Evolutionary conservation across 2,888 invertebrate genomes (phyloP).

Genomic region (Drosophila lutescens): DNA sequence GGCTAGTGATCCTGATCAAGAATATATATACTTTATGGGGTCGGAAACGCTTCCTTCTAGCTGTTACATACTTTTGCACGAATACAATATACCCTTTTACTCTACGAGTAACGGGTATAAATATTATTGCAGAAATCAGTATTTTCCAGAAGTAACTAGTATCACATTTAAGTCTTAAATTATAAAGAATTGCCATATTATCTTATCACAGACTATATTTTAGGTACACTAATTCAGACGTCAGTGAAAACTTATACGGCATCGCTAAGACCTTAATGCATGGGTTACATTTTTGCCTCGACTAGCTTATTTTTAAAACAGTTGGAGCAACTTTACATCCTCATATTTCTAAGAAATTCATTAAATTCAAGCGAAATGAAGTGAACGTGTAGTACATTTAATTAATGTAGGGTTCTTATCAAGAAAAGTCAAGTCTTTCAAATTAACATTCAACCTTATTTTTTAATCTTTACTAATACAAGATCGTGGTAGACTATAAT

Average conservation of each 20-base stretch:
- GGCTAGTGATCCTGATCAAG: too few relatives aligned
- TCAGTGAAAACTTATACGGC: background rate
- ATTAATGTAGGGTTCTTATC: background rate
- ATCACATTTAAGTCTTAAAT: constrained; percentile 1
- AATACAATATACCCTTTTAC: too few relatives aligned
- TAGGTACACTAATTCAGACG: background rate
- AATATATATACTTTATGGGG: too few relatives aligned
- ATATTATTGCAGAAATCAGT: background rate
- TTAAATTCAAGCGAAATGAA: background rate
- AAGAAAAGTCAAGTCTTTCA: background rate
- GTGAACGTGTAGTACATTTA: background rate
- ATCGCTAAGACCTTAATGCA: background rate
- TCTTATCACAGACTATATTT: background rate
- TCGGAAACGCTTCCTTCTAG: too few relatives aligned
- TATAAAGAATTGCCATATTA: background rate
- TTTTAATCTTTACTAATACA: background rate
- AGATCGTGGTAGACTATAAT: background rate
- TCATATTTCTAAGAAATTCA: background rate
- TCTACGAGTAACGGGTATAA: too few relatives aligned
- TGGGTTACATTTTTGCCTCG: too few relatives aligned
- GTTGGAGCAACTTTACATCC: background rate
- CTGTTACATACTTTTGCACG: too few relatives aligned
- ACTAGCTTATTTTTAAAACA: background rate
- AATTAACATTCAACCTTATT: constrained; percentile 1
- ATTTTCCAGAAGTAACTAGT: background rate